phyloP scores from a whole-genome alignment of 2,888 invertebrate genomes.

The Synanthedon myopaeformis region DNA sequence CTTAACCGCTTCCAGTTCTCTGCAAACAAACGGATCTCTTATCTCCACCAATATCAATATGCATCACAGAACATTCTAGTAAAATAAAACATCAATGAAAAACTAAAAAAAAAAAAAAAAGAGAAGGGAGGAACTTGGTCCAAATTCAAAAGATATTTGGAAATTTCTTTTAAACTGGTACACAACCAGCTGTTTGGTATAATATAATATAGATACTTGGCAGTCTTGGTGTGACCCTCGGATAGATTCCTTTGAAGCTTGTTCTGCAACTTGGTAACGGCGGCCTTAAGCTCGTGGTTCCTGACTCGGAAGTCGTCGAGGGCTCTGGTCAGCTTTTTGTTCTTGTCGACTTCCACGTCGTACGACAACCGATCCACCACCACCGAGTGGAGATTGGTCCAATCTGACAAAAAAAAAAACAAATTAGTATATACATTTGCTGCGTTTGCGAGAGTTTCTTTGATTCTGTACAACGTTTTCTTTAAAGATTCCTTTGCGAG shows the following conservation, averaged over 20 bases:
- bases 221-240: not conserved
- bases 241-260: slow-evolving; percentile 16
- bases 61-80: not conserved
- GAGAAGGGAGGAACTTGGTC: too few relatives aligned
- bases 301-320: slow-evolving; percentile 62
- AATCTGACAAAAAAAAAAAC: slow-evolving; percentile 24
- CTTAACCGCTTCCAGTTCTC: slow-evolving; percentile 47
- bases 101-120: too few relatives aligned
- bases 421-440: not conserved
- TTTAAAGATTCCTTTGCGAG: too few relatives aligned
- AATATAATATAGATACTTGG: slow-evolving; percentile 1
- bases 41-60: too few relatives aligned
- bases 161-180: too few relatives aligned
- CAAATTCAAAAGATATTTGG: too few relatives aligned
- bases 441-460: too few relatives aligned
- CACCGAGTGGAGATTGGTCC: slow-evolving; percentile 54
- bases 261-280: slow-evolving; percentile 41
- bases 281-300: slow-evolving; percentile 51
- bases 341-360: slow-evolving; percentile 58
- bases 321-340: slow-evolving; percentile 45
- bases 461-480: too few relatives aligned
- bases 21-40: slow-evolving; percentile 11
- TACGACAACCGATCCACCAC: slow-evolving; percentile 63
- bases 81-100: not conserved
- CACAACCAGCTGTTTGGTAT: not conserved